Evolutionary conservation across 64 coral and sea anemone species (phyloP).

Genomic region (Actinia tenebrosa): DNA sequence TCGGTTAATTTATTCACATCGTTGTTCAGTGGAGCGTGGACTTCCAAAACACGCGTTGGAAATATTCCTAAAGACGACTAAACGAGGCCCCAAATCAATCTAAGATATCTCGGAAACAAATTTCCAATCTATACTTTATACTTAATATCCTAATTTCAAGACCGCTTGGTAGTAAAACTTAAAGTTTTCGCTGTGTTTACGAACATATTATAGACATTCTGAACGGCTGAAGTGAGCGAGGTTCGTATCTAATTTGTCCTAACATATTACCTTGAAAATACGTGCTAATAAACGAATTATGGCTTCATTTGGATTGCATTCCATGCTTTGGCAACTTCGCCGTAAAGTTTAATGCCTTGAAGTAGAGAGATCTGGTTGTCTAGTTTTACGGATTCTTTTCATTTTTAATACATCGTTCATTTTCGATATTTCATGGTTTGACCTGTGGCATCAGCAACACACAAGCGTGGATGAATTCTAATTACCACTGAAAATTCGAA

Average conservation of each 20-base stretch:
- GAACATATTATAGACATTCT: conserved; percentile 33
- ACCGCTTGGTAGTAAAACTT: conserved; percentile 5
- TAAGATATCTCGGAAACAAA: not conserved
- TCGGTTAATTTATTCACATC: conserved; percentile 57
- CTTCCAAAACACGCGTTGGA: conserved; percentile 75
- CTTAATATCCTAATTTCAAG: not conserved
- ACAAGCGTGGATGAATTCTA: conserved; percentile 38
- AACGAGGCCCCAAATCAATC: not conserved
- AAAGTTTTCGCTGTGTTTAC: conserved; percentile 26
- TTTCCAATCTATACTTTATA: not conserved
- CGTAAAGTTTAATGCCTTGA: not conserved
- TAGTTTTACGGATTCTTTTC: conserved; percentile 41
- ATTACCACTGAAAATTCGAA: conserved; percentile 10
- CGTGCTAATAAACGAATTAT: not conserved
- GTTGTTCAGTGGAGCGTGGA: conserved; percentile 55
- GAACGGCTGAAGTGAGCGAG: conserved; percentile 40
- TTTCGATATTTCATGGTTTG: conserved; percentile 53
- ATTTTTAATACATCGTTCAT: conserved; percentile 71
- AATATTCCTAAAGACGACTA: conserved; percentile 39
- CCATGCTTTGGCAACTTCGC: not conserved
- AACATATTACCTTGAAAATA: conserved; percentile 7
- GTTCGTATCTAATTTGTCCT: conserved; percentile 38
- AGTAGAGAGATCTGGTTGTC: not conserved
- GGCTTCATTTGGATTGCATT: not conserved
- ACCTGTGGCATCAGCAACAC: conserved; percentile 30